These are phyloP conservation scores for Euura lappo DNA, from an alignment of 1,140 invertebrate species.

Conservation along the genomic window DNA sequence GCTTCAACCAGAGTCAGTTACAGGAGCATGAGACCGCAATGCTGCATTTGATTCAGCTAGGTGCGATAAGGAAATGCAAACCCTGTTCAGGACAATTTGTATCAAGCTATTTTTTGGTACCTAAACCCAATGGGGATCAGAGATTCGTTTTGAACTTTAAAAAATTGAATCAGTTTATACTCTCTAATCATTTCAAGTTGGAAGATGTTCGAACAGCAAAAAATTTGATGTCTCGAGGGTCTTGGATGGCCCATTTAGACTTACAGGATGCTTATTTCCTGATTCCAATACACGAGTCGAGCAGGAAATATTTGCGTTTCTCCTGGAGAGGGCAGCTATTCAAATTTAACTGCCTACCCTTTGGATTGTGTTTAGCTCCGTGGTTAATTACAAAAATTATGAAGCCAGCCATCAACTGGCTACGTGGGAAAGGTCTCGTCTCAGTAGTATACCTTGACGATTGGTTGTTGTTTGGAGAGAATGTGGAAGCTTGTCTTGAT, in stretches of 20 bases:
- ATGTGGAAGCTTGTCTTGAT: too few species aligned
- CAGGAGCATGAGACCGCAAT: conserved; percentile 15
- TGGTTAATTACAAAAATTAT: conserved; percentile 29
- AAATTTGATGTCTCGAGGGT: neutral
- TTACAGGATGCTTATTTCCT: conserved; percentile 11
- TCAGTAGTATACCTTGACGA: conserved; percentile 31
- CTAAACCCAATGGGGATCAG: conserved; percentile 1
- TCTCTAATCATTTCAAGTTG: conserved; percentile 32
- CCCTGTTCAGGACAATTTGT: conserved; percentile 20
- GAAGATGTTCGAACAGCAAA: conserved; percentile 27
- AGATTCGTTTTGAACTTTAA: conserved; percentile 19
- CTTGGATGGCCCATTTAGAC: conserved; percentile 23
- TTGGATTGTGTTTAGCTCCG: conserved; percentile 26
- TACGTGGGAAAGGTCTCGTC: conserved; percentile 24
- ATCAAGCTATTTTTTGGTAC: conserved; percentile 41
- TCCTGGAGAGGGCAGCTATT: conserved; percentile 23
- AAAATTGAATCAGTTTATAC: conserved; percentile 30
- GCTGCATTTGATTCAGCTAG: conserved; percentile 16
- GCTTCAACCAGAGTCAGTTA: too few species aligned
- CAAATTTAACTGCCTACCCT: conserved; percentile 34
- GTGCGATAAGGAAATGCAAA: conserved; percentile 20
- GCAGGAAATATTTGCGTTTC: conserved; percentile 30
- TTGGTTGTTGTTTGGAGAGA: conserved; percentile 15
- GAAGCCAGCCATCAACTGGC: conserved; percentile 23
- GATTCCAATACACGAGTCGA: neutral